phyloP scores from a whole-genome alignment of 2,888 invertebrate genomes.

The Nephrocerus scutellatus region DNA sequence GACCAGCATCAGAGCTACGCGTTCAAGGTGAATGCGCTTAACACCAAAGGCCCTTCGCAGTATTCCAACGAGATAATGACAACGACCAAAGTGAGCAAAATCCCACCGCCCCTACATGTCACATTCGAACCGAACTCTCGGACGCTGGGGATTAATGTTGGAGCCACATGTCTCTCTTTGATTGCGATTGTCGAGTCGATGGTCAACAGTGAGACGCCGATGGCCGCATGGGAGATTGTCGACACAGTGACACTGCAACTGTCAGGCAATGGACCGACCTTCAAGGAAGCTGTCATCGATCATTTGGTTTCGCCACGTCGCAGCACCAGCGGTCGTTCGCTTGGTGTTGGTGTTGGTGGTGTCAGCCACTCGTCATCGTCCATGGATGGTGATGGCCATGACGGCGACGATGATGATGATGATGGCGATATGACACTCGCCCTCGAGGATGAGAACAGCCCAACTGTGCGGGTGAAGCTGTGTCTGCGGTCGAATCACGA shows the following conservation, averaged over 20 bases:
- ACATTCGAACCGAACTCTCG: constrained; percentile 74
- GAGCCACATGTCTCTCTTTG: constrained; percentile 68
- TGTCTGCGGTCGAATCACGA: constrained; percentile 75
- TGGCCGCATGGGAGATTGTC: constrained; percentile 62
- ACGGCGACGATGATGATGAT: constrained; percentile 42
- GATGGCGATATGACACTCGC: constrained; percentile 53
- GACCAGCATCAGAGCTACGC: constrained; percentile 82
- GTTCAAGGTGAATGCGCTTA: constrained; percentile 84
- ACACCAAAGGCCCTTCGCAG: constrained; percentile 80
- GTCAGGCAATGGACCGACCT: constrained; percentile 62
- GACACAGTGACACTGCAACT: constrained; percentile 66
- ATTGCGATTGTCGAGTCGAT: constrained; percentile 69
- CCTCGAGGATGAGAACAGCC: constrained; percentile 54
- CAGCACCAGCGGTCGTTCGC: constrained; percentile 50
- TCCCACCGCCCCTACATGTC: constrained; percentile 72
- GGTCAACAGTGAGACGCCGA: constrained; percentile 53
- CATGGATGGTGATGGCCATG: too few relatives aligned
- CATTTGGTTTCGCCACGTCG: constrained; percentile 51
- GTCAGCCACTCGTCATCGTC: background rate
- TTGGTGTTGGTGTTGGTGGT: constrained; percentile 34
- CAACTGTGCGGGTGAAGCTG: constrained; percentile 69
- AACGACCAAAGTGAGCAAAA: constrained; percentile 76
- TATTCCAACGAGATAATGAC: constrained; percentile 77
- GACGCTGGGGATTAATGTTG: constrained; percentile 70
- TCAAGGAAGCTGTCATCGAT: constrained; percentile 64